Base-by-base conservation (phyloP, 2,888 invertebrate genomes). In the Epistrophe eligans region DNA sequence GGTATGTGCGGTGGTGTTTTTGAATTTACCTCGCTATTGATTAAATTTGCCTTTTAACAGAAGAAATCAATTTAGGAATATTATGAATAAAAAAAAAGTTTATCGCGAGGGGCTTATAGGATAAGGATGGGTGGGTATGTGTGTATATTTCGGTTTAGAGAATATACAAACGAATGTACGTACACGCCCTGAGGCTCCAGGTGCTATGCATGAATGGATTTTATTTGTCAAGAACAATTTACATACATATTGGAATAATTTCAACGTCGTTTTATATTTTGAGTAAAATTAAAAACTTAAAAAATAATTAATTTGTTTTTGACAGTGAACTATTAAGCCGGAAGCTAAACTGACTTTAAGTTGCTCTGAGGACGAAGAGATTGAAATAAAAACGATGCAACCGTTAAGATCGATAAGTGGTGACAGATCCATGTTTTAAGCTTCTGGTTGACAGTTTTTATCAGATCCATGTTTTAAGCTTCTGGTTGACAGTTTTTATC, bases 11-110 rank as follows among this genome's bases (percentile, higher is more conserved):
- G 35, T 55, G 19, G n/a, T 35, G 32, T 24, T 43, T 38, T 57
- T 52, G 9, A 19, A 19, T 67, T 10, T 15, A 24, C 38, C 15
- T 38, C 35, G 3, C 40, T 24, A 10, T 52, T 52, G 35, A 52
- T 67, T 19, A 38, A 35, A 67, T 50, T 66, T 52, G 15, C 50
- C 24, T 48, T 32, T 66, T 10, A 2, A 38, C 50, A 52, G 52
- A 17, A 38, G 5, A 64, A 64, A 64, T 35, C 45, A 43, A 62
- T 64, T 45, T 4, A 8, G 52, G 24, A 3, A 24, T 13, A 24
- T 13, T 24, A 24, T 24, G 24, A 24, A n/a, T 2, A 5, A 40
- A 17, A 13, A 15, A 60, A 40, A 60, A 15, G 40, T 40, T 40
- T 13, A 40, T 32, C 17, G 15, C 1, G 15, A 15, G 28, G 55